Evolutionary conservation across 2,888 invertebrate species (phyloP).

Genomic region (Emmelina monodactyla): DNA sequence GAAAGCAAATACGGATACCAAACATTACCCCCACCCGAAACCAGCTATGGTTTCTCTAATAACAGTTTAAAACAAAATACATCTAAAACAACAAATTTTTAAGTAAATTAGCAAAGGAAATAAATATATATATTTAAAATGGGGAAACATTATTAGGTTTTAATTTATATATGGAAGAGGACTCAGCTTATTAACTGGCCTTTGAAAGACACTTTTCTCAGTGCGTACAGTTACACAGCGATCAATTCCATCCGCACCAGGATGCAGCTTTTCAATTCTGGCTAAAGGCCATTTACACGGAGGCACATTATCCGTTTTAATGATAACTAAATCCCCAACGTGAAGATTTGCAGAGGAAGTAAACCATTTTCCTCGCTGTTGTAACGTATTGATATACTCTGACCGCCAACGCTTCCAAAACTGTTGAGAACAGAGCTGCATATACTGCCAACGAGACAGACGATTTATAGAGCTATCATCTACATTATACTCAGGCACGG

Average conservation of each 20-base stretch:
- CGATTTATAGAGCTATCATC: neutral
- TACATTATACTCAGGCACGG: constrained; percentile 3
- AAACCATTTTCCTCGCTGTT: constrained; percentile 8
- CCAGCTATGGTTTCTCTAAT: too few species aligned
- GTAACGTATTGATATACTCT: constrained; percentile 8
- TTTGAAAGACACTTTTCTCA: neutral
- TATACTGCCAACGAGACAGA: constrained; percentile 6
- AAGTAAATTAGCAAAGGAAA: too few species aligned
- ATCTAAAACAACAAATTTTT: too few species aligned
- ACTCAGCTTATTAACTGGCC: too few species aligned
- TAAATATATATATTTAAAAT: too few species aligned
- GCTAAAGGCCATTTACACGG: neutral
- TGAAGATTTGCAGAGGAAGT: neutral
- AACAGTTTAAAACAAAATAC: too few species aligned
- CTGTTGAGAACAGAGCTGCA: constrained; percentile 1
- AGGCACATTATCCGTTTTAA: neutral
- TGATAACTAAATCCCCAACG: neutral
- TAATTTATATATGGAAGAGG: too few species aligned
- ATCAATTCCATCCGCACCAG: neutral
- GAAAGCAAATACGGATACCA: too few species aligned
- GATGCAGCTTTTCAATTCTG: neutral
- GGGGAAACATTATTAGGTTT: too few species aligned
- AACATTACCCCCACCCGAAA: too few species aligned
- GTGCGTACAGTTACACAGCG: neutral
- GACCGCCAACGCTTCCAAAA: constrained; percentile 10